Evolutionary conservation across 2,113 vertebrate genomes (phyloP).

Genomic region (Mixornis gularis): DNA sequence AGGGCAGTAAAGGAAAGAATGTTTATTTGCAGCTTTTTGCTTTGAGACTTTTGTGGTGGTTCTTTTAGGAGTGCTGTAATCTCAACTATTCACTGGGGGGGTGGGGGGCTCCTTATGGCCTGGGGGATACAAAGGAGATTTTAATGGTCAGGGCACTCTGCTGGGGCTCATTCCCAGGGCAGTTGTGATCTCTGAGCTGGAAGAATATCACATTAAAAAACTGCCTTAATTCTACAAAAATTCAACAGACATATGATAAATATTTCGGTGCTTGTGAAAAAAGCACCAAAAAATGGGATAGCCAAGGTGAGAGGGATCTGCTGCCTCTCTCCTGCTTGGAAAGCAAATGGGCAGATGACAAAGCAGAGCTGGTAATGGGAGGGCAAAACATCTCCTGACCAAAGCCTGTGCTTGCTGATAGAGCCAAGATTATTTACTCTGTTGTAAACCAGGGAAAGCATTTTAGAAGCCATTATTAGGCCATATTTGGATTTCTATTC

Average conservation of each 20-base stretch:
- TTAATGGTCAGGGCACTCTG: neutral
- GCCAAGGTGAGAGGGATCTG: neutral
- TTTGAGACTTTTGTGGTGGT: constrained; percentile 35
- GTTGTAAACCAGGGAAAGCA: neutral
- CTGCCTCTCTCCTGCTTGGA: neutral
- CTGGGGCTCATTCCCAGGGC: neutral
- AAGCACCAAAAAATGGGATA: neutral
- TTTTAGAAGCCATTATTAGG: constrained; percentile 6
- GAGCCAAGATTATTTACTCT: neutral
- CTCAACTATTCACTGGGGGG: neutral
- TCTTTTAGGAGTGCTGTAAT: constrained; percentile 46
- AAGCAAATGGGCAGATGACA: neutral
- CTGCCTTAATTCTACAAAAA: neutral
- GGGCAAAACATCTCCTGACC: neutral
- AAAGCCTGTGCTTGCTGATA: neutral
- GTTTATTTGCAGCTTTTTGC: constrained; percentile 55
- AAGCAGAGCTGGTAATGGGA: neutral
- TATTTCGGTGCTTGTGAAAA: neutral
- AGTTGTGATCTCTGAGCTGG: neutral
- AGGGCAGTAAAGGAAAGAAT: constrained; percentile 57
- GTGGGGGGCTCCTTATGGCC: neutral
- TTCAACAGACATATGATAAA: neutral
- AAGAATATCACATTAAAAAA: neutral
- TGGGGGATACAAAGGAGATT: neutral
- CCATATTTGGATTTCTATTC: constrained; percentile 20